These are phyloP conservation scores for Lindbergichthys nudifrons DNA, from an alignment of 2,797 vertebrate genomes.

Conservation along the genomic window DNA sequence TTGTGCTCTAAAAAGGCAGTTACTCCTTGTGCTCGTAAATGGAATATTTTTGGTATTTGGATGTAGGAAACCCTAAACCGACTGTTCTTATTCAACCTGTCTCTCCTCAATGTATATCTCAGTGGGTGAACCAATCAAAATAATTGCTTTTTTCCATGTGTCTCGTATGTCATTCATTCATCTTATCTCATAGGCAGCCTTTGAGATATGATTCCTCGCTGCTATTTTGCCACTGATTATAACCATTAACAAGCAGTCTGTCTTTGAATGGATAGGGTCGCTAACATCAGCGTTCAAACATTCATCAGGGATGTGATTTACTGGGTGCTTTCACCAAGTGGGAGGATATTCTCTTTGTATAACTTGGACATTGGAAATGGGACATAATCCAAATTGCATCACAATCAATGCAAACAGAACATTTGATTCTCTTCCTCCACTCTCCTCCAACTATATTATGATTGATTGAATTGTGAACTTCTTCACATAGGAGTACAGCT, in stretches of 20 bases:
- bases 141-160: not conserved
- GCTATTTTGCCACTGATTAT: constrained; percentile 47
- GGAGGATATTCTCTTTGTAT: constrained; percentile 22
- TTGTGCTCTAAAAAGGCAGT: not conserved
- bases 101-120: not conserved
- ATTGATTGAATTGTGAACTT: constrained; percentile 37
- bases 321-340: constrained; percentile 21
- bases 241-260: constrained; percentile 52
- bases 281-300: constrained; percentile 44
- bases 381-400: constrained; percentile 35
- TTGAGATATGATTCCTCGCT: constrained; percentile 42
- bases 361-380: constrained; percentile 24
- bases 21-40: not conserved
- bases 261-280: constrained; percentile 51
- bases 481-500: constrained; percentile 26
- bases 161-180: constrained; percentile 21
- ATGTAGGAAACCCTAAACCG: not conserved
- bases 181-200: constrained; percentile 30
- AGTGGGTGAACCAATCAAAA: constrained; percentile 1
- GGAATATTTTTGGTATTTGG: not conserved
- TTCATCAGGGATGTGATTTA: constrained; percentile 59
- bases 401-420: constrained; percentile 39
- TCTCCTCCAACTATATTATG: constrained; percentile 33
- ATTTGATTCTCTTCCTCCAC: constrained; percentile 16
- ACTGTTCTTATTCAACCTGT: not conserved